These are phyloP conservation scores for Plebejus argus DNA, from an alignment of 2,888 invertebrate species.

Conservation along the genomic window DNA sequence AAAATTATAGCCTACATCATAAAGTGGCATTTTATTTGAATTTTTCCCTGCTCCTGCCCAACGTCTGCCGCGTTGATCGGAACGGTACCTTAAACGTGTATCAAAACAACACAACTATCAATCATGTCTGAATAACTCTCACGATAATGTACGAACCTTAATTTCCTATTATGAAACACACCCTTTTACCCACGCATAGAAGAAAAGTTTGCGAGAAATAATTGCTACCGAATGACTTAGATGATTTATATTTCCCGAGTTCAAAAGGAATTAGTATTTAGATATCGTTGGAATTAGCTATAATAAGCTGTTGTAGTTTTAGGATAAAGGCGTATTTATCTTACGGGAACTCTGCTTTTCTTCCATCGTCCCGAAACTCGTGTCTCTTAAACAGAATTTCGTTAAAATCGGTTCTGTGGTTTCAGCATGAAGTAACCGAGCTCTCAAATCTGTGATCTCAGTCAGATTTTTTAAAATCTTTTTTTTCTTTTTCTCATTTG, in stretches of 20 bases:
- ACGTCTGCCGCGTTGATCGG: no score
- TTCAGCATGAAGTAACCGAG: no score
- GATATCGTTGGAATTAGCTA: not conserved
- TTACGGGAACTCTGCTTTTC: no score
- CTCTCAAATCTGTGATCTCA: no score
- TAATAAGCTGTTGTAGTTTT: not conserved
- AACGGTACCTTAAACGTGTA: not conserved
- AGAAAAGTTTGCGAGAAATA: constrained; percentile 2
- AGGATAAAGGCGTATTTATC: not conserved
- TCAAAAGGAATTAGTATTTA: not conserved
- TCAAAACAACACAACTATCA: not conserved
- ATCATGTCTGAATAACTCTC: constrained; percentile 10
- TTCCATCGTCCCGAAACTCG: no score
- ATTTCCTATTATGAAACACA: constrained; percentile 1
- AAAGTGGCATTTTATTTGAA: no score
- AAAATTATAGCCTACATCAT: no score
- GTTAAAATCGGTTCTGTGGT: no score
- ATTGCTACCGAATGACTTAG: constrained; percentile 3
- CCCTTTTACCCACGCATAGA: not conserved
- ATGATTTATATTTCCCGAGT: not conserved
- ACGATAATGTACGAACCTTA: not conserved
- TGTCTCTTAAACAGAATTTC: no score
- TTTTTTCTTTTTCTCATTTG: no score
- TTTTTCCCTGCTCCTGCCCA: no score
- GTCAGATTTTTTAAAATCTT: no score